Base-by-base conservation (phyloP, 2,113 vertebrate genomes). In the Herpetotheres cachinnans region DNA sequence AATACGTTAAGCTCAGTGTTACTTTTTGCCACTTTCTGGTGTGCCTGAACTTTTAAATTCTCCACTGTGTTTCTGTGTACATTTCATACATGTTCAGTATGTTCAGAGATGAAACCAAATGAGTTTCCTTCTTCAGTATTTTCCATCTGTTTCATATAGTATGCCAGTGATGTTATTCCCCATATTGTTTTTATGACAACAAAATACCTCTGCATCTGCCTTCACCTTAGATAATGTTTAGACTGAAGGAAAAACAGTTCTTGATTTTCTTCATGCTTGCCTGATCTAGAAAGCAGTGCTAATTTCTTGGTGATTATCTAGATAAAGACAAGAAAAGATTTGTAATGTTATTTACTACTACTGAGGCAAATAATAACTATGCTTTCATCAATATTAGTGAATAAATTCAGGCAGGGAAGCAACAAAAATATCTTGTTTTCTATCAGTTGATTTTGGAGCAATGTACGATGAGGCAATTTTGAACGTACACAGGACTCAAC, bases 401-500 rank as follows among this genome's bases (percentile, higher is more conserved):
- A 13, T 34, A 62, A 59, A 73, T 77, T 52, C 74, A 81, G 76
- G 27, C n/a, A 80, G 77, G 56, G 76, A 83, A 92, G 25, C 26
- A 91, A 93, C 49, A 52, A 58, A n/a, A 36, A 4, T 40, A 89
- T 47, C 94, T 97, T 95, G 90, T 87, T 98, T 90, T 93, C 56
- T 65, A 13, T 34, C 61, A 87, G 67, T 55, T 49, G 69, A 82
- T 93, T 84, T 69, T 83, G 87, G 89, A 97, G 82, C 84, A 85
- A 61, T 58, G 70, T 46, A 55, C 20, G 27, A 89, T 87, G 65
- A 54, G 81, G 87, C 8, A 56, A 44, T 74, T 86, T 80, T 56
- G 62, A 94, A 56, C 67, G 78, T 34, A 34, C 65, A 42, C 2
- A 44, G 46, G 66, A 85, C 72, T 91, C 65, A 22, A 46, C 69